Conservation (phyloP, 2,888 invertebrate species). For the Elmis aenea region DNA sequence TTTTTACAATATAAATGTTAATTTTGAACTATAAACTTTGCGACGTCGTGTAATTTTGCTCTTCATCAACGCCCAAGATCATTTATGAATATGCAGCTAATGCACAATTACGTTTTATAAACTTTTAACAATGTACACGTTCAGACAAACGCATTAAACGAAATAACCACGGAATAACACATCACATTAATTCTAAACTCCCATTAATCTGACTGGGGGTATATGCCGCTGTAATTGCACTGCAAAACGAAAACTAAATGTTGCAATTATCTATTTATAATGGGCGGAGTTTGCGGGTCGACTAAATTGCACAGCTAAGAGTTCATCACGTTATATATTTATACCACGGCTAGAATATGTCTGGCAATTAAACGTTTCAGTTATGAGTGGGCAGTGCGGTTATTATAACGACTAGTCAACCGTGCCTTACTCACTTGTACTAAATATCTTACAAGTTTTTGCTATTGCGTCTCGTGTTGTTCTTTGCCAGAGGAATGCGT, state of each 20-base stretch:
- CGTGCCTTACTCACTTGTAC: conserved; percentile 24
- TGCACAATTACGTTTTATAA: too few relatives aligned
- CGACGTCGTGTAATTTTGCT: too few relatives aligned
- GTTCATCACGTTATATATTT: conserved; percentile 27
- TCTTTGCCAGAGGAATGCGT: neutral
- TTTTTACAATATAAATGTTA: too few relatives aligned
- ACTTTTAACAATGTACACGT: too few relatives aligned
- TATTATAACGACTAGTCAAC: conserved; percentile 19
- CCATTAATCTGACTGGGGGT: conserved; percentile 23
- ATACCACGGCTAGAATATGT: conserved; percentile 21
- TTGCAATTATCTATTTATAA: conserved; percentile 30
- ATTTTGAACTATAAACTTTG: too few relatives aligned
- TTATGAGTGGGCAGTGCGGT: conserved; percentile 8
- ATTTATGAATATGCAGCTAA: too few relatives aligned
- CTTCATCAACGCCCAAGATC: too few relatives aligned
- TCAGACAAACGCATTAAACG: conserved; percentile 17
- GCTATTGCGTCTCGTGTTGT: too few relatives aligned
- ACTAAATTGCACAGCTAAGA: conserved; percentile 23
- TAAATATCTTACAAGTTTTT: too few relatives aligned
- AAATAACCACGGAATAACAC: conserved; percentile 14
- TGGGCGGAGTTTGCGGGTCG: conserved; percentile 27
- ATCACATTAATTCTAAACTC: conserved; percentile 24
- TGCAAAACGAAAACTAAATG: conserved; percentile 32
- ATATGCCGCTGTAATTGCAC: conserved; percentile 24
- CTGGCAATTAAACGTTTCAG: conserved; percentile 26